A percentile compares a stretch with the other conserved stretches of the same genome.
Evolutionary conservation across 2,113 vertebrate species (phyloP).

Genomic region (Lepus europaeus): DNA sequence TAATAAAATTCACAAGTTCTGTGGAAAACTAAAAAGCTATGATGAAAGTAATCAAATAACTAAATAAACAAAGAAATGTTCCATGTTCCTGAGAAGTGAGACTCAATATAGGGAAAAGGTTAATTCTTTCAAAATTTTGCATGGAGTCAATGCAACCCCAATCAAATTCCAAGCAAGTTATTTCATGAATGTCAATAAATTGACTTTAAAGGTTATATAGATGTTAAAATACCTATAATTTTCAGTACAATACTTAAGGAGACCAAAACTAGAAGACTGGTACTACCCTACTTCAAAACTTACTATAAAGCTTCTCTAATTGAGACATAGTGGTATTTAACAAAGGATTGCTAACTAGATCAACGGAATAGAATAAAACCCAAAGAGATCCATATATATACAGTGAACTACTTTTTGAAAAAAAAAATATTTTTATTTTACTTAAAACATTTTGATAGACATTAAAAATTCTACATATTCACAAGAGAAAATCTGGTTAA

Average conservation of each 20-base stretch:
- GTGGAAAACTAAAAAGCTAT: neutral
- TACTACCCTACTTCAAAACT: neutral
- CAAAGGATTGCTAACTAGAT: neutral
- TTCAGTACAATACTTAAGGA: neutral
- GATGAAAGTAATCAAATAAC: neutral
- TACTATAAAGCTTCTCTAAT: neutral
- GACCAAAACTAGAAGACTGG: neutral
- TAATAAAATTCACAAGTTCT: no score
- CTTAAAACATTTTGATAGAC: neutral
- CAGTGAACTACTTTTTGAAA: neutral
- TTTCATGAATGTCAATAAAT: neutral
- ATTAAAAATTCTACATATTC: no score
- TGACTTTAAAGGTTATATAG: no score
- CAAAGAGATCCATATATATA: neutral
- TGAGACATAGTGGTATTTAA: neutral
- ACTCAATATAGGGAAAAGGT: neutral
- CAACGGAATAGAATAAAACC: neutral
- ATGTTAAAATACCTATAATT: neutral
- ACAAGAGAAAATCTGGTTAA: no score
- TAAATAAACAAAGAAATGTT: neutral
- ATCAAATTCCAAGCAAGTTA: neutral
- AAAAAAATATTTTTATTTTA: neutral
- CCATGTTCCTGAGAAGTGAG: neutral
- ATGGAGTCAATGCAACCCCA: neutral
- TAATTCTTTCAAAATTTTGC: neutral